phyloP scores from a whole-genome alignment of 2,797 vertebrate species.

The Manis pentadactyla region DNA sequence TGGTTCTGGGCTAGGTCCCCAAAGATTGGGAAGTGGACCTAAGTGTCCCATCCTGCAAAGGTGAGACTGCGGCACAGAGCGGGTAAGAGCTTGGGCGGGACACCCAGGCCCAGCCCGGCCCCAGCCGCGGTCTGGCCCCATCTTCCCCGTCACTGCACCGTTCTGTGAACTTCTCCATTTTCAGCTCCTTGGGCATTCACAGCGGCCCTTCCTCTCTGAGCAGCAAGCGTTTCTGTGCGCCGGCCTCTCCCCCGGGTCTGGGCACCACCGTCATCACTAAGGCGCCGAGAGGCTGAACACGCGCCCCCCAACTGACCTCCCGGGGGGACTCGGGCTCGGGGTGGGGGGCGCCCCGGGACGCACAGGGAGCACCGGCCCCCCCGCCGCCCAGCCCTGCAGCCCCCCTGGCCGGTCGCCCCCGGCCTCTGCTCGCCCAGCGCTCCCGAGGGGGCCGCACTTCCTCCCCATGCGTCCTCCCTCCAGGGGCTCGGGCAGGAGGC shows the following conservation, averaged over 20 bases:
- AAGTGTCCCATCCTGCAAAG: background rate
- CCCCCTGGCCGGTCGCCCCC: background rate
- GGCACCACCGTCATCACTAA: background rate
- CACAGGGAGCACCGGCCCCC: background rate
- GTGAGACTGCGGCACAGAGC: background rate
- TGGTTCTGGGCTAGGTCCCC: background rate
- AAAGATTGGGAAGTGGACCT: background rate
- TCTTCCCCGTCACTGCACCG: too few relatives aligned
- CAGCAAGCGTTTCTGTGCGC: background rate
- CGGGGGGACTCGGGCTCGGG: background rate
- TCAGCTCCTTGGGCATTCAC: background rate
- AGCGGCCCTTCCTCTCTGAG: background rate
- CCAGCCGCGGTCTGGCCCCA: background rate
- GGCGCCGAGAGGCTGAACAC: background rate
- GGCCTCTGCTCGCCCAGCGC: background rate
- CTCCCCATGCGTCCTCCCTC: background rate
- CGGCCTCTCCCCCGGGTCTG: background rate
- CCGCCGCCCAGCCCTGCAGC: background rate
- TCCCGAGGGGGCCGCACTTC: background rate
- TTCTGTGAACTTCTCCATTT: background rate
- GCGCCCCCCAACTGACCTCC: background rate
- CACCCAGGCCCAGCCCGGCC: background rate
- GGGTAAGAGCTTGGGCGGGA: background rate
- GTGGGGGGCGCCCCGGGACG: background rate
- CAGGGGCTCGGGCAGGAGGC: background rate